phyloP scores from a whole-genome alignment of 2,888 invertebrate genomes.

The Scaptomyza polygonia region DNA sequence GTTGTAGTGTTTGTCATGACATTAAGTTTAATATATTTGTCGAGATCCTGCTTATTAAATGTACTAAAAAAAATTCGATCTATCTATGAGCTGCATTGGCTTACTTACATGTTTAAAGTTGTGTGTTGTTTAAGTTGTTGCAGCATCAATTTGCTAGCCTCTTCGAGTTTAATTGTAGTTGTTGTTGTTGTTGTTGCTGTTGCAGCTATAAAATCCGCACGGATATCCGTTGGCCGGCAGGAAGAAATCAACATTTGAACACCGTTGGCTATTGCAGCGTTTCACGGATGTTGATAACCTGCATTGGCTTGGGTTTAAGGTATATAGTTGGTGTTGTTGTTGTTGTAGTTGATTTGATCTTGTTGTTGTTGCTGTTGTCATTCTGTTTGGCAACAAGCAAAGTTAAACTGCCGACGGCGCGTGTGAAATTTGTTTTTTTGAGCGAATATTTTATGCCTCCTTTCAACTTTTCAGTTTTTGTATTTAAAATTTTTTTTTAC shows the following conservation, averaged over 20 bases:
- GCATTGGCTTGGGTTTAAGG: conserved; percentile 64
- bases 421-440: conserved; percentile 50
- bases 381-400: conserved; percentile 56
- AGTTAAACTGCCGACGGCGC: conserved; percentile 55
- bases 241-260: conserved; percentile 81
- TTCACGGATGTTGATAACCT: conserved; percentile 77
- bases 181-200: conserved; percentile 40
- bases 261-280: conserved; percentile 71
- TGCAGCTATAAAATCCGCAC: conserved; percentile 77
- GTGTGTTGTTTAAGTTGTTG: conserved; percentile 45
- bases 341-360: conserved; percentile 17
- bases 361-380: conserved; percentile 50
- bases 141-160: conserved; percentile 73
- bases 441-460: too few species aligned
- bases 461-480: not conserved
- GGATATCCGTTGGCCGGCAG: conserved; percentile 82
- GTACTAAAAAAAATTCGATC: conserved; percentile 4
- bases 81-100: conserved; percentile 32
- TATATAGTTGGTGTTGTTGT: conserved; percentile 56
- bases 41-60: conserved; percentile 35
- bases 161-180: conserved; percentile 73
- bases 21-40: conserved; percentile 68
- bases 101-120: conserved; percentile 64
- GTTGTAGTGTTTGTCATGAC: conserved; percentile 43
- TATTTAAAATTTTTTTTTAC: not conserved